These are phyloP conservation scores for Elysia crispata DNA, from an alignment of 2,888 invertebrate species.

Conservation along the genomic window DNA sequence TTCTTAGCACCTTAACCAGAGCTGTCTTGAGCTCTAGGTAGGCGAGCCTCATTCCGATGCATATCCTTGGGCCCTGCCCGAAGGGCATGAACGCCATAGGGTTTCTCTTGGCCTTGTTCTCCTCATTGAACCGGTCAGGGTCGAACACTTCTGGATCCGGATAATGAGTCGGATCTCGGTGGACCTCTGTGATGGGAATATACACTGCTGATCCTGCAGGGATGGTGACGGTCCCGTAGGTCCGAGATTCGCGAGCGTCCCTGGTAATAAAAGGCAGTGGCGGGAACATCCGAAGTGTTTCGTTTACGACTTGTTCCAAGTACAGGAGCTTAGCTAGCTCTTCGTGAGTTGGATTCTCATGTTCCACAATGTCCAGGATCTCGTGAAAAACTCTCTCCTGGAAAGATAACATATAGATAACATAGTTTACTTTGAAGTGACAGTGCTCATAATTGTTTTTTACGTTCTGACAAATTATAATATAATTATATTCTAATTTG, in stretches of 20 bases:
- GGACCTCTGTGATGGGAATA: background rate
- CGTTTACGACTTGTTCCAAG: conserved; percentile 43
- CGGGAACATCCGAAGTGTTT: conserved; percentile 33
- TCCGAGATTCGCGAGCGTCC: conserved; percentile 29
- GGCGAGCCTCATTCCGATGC: background rate
- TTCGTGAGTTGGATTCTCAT: conserved; percentile 22
- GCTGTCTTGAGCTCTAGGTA: background rate
- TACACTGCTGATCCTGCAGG: conserved; percentile 6
- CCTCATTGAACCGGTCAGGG: background rate
- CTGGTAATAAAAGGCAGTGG: conserved; percentile 33
- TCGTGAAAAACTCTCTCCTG: conserved; percentile 39
- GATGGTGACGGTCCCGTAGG: conserved; percentile 37
- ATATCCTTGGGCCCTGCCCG: background rate
- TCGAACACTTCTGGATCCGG: background rate
- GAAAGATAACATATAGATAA: too few relatives aligned
- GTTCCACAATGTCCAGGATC: conserved; percentile 14
- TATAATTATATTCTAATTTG: too few relatives aligned
- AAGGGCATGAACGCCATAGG: conserved; percentile 1
- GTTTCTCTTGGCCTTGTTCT: background rate
- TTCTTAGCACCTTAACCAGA: background rate
- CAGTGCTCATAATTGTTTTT: too few relatives aligned
- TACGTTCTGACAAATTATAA: too few relatives aligned
- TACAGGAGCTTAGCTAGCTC: conserved; percentile 26
- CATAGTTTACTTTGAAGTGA: too few relatives aligned
- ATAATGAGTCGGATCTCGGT: background rate